Evolutionary conservation across 2,113 vertebrate species (phyloP).

Genomic region (Myodes glareolus): DNA sequence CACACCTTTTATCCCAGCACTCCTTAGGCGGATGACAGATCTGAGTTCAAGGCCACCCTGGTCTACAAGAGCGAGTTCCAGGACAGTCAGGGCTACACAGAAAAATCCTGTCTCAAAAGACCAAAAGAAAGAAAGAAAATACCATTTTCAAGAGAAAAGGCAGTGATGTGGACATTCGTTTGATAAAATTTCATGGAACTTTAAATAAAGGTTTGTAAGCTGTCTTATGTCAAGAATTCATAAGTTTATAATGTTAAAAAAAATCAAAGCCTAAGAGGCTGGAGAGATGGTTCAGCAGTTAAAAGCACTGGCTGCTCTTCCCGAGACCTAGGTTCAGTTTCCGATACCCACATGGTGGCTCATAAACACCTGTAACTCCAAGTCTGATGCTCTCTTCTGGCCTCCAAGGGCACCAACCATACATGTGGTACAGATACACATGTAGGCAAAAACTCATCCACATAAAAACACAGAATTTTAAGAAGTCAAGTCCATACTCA

Average conservation of each 20-base stretch:
- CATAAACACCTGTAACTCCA: not conserved
- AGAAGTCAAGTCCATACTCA: not conserved
- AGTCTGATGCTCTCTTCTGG: not conserved
- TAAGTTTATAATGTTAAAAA: not conserved
- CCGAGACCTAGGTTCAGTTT: not conserved
- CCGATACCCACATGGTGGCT: not conserved
- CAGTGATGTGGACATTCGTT: not conserved
- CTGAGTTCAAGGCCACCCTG: no score
- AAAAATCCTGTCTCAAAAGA: no score
- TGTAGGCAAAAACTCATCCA: not conserved
- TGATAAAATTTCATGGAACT: not conserved
- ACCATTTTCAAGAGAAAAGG: not conserved
- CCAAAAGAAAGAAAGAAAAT: no score
- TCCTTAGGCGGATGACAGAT: no score
- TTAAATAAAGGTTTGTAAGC: not conserved
- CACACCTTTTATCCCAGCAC: no score
- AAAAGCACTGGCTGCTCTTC: not conserved
- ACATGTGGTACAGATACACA: not conserved
- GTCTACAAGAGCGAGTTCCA: no score
- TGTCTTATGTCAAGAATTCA: not conserved
- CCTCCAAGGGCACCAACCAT: not conserved
- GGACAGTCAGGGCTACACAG: no score
- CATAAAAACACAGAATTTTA: not conserved
- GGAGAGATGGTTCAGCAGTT: not conserved
- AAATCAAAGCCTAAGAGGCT: not conserved